Evolutionary conservation across 2,113 vertebrate genomes (phyloP), one percentile per base, ranked within the genome.

Genomic region (Morone saxatilis): DNA sequence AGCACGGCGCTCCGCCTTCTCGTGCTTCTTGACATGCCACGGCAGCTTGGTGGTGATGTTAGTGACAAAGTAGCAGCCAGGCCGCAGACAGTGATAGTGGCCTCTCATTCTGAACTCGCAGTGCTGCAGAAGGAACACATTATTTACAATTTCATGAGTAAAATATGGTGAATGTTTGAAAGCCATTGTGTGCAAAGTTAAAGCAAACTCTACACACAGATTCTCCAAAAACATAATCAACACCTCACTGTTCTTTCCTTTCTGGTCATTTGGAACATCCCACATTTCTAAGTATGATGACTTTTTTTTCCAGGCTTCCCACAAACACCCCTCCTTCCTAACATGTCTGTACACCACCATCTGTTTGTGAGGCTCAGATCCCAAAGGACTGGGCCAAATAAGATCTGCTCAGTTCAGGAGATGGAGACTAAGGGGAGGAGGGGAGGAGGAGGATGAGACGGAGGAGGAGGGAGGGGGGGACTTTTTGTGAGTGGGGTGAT

Each of bases 1-100:
- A 0, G 98, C 98, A 6, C 98, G 96, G 20, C 98, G 95, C 93
- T 99, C 98, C 0, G 98, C 98, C 85, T 99, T 99, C 96, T 99
- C 98, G 0, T 99, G 98, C 84, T 99, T 99, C 86, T 99, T 99
- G 84, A 99, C 84, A 19, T 99, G 98, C 98, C 98, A 99, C 1
- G 98, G 98, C 88, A 99, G 96, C 93, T 99, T 99, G 94, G 98
- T 99, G 93, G 98, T 99, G 95, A 99, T 99, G 96, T 99, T 99
- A 74, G 98, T 99, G 90, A 99, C 97, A 0, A 99, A 99, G 94
- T 89, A 97, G 96, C 98, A 99, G 96, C 96, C 97, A 0, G 96
- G 96, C 56, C 98, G 96, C 84, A 99, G 96, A 84, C 98, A 99
- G 95, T 99, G 98, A 94, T 99, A 99, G 93, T 99, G 98, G 38